Conservation (phyloP, 2,113 vertebrate genomes). For the Lamprologus lemairii region DNA sequence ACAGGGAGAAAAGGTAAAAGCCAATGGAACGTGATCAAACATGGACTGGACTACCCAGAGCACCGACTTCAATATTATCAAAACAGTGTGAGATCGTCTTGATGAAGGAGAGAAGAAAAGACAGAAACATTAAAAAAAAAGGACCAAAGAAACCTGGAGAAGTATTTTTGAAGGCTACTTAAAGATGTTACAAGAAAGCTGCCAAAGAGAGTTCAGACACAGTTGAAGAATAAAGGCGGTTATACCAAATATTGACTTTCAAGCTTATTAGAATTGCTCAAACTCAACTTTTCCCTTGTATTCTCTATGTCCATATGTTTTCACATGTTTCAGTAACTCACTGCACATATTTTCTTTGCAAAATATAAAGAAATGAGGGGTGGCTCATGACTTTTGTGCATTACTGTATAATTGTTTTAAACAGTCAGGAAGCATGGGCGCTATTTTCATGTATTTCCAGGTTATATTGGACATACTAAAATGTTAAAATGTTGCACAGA, state of each 20-base stretch:
- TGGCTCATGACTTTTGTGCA: background rate
- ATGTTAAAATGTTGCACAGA: background rate
- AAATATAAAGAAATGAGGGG: background rate
- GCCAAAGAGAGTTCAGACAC: background rate
- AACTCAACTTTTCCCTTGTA: background rate
- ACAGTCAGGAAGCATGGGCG: fast-evolving
- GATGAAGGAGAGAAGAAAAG: background rate
- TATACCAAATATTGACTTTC: background rate
- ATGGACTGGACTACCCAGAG: background rate
- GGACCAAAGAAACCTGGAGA: background rate
- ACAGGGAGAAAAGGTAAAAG: background rate
- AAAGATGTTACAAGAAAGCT: background rate
- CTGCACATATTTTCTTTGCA: background rate
- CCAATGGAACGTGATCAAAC: background rate
- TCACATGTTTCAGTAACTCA: background rate
- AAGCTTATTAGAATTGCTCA: background rate
- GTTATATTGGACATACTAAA: background rate
- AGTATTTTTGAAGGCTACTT: background rate
- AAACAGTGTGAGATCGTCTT: background rate
- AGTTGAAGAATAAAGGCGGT: background rate
- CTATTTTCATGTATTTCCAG: background rate
- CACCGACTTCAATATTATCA: background rate
- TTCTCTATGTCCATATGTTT: background rate
- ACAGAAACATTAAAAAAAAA: background rate
- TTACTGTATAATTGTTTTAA: background rate